These are phyloP conservation scores for Nomada flava DNA, from an alignment of 2,888 invertebrate species.

Conservation along the genomic window DNA sequence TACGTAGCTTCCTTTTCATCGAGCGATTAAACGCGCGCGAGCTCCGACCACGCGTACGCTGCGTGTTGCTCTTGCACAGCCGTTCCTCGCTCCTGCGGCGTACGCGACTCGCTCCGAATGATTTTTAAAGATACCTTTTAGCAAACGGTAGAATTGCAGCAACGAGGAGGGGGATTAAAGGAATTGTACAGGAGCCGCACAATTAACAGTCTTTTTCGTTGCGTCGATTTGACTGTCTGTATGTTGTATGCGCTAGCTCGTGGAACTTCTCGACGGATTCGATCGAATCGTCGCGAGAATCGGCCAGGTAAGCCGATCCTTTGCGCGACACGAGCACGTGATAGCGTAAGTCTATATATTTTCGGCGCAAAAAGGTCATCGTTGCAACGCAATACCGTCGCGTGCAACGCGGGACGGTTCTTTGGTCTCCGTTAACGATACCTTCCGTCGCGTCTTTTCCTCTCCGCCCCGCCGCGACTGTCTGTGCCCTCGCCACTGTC, in stretches of 20 bases:
- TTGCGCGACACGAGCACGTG: slow-evolving; percentile 10
- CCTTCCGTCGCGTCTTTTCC: not conserved
- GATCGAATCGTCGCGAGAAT: not conserved
- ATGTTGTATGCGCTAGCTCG: not conserved
- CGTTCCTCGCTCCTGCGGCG: too few species aligned
- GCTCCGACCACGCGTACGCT: too few species aligned
- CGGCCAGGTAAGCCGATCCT: slow-evolving; percentile 3
- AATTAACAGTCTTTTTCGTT: too few species aligned
- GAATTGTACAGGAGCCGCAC: too few species aligned
- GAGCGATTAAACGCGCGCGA: too few species aligned
- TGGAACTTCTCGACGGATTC: not conserved
- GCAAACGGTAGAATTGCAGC: too few species aligned
- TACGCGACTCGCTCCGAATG: too few species aligned
- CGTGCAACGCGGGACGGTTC: not conserved
- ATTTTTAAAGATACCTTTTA: too few species aligned
- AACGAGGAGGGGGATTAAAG: too few species aligned
- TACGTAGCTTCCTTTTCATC: not conserved
- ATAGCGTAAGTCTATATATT: slow-evolving; percentile 42
- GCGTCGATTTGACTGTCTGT: too few species aligned
- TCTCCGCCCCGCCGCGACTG: not conserved
- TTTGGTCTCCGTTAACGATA: slow-evolving; percentile 16
- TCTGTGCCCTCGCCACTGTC: too few species aligned
- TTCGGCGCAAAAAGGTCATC: slow-evolving; percentile 42
- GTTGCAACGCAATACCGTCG: slow-evolving; percentile 38
- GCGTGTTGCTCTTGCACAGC: too few species aligned